phyloP scores from a whole-genome alignment of 2,113 vertebrate genomes.

The Xiphophorus couchianus region DNA sequence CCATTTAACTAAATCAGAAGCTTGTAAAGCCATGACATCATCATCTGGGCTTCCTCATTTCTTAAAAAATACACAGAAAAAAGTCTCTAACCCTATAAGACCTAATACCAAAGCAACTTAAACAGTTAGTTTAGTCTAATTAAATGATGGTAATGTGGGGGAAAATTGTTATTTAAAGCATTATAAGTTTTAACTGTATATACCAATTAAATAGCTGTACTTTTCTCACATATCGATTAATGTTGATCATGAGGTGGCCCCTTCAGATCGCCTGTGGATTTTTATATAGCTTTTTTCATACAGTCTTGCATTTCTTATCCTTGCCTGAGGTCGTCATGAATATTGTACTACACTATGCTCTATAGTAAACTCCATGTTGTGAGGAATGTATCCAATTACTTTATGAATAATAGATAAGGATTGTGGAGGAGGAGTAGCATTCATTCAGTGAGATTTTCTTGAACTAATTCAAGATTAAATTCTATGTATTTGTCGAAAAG shows the following conservation, averaged over 20 bases:
- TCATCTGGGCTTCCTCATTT: not conserved
- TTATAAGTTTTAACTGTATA: not conserved
- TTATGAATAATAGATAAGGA: slow-evolving; percentile 60
- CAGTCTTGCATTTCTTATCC: slow-evolving; percentile 20
- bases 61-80: not conserved
- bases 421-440: slow-evolving; percentile 25
- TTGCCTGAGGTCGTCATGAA: slow-evolving; percentile 60
- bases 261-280: slow-evolving; percentile 13
- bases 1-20: not conserved
- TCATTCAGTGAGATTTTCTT: slow-evolving; percentile 4
- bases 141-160: not conserved
- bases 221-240: slow-evolving; percentile 2
- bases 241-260: not conserved
- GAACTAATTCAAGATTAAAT: slow-evolving; percentile 11
- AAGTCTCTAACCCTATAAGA: not conserved
- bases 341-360: slow-evolving; percentile 42
- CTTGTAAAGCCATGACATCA: not conserved
- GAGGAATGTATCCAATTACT: slow-evolving; percentile 59
- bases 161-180: not conserved
- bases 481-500: not conserved
- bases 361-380: slow-evolving; percentile 49
- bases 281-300: slow-evolving; percentile 22
- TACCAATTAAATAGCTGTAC: not conserved
- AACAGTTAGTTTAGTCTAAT: not conserved
- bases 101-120: not conserved